Evolutionary conservation across 2,797 vertebrate species (phyloP), one percentile per base, ranked within the genome.

Genomic region (Pseudocheirus occidentalis): DNA sequence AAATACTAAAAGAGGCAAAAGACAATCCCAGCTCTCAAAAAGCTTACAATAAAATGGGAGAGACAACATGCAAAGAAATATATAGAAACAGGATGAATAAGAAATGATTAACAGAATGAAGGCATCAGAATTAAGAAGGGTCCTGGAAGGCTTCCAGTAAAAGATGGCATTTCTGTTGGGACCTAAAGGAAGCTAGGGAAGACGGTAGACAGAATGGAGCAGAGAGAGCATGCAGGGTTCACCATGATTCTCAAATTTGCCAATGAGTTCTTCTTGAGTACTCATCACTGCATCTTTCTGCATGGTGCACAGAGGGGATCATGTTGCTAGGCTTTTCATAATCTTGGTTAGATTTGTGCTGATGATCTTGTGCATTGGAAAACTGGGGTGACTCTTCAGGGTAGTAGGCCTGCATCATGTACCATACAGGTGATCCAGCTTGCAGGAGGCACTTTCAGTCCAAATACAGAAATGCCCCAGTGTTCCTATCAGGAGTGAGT

Each of bases 321-420:
- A 99, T 98, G 99, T 99, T 97, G 99, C 99, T 92, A 99, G 99
- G 96, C 99, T 99, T 98, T 99, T 99, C 97, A 99, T 98, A 98
- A 99, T 99, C 97, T 99, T 99, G 97, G 99, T 98, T 96, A 99
- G 98, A 96, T 99, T 99, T 34, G 99, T 99, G 97, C 99, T 99
- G 98, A 99, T 99, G 99, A 99, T 99, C 98, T 99, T 99, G 97
- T 99, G 99, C 99, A 99, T 99, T 0, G 99, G 99, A 98, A 99
- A 98, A 96, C 99, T 99, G 98, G 99, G 99, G 98, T 98, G 98
- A 0, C 97, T 95, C 98, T 99, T 99, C 73, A 99, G 98, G n/a
- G 98, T 97, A 62, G 99, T 95, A 1, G 99, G 90, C 97, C 99
- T 99, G 96, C 99, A 99, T 99, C 99, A 99, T 96, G 99, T 99